Percentiles rank a stretch among this genome's conserved stretches.
Evolutionary conservation across 2,113 vertebrate genomes (phyloP).

Genomic region (Origma solitaria): DNA sequence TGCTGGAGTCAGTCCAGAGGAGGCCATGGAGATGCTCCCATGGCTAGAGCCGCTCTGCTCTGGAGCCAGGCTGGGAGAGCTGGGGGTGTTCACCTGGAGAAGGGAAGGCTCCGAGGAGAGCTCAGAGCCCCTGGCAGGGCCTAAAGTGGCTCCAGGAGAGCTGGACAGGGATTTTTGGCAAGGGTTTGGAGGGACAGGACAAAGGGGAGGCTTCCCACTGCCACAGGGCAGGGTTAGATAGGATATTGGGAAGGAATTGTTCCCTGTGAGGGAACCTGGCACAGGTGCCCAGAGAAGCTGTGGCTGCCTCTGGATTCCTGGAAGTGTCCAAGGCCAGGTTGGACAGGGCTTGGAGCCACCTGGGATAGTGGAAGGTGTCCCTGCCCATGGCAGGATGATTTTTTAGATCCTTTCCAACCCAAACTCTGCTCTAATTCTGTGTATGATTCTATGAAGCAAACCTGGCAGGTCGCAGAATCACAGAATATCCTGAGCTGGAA

Average conservation of each 20-base stretch:
- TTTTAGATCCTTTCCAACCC: neutral
- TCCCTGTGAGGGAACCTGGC: neutral
- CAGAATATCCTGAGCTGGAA: neutral
- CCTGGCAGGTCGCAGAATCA: neutral
- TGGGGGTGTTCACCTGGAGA: neutral
- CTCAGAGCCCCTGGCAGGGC: accelerated
- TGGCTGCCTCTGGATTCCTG: neutral
- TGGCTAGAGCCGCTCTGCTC: neutral
- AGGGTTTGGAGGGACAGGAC: neutral
- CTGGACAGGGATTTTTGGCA: neutral
- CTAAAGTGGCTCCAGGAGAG: neutral
- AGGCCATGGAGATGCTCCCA: accelerated
- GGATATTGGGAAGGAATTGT: accelerated
- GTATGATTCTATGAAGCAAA: neutral
- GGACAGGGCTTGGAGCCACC: accelerated
- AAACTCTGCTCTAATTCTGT: accelerated
- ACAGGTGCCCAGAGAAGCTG: neutral
- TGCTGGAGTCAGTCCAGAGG: neutral
- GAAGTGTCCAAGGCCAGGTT: neutral
- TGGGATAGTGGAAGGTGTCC: accelerated
- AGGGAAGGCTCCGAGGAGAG: accelerated
- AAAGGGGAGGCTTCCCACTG: accelerated
- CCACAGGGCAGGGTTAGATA: accelerated
- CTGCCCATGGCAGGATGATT: neutral
- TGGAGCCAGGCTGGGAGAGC: neutral